Base-by-base conservation (phyloP, 2,113 vertebrate species). In the Montifringilla adamsi region DNA sequence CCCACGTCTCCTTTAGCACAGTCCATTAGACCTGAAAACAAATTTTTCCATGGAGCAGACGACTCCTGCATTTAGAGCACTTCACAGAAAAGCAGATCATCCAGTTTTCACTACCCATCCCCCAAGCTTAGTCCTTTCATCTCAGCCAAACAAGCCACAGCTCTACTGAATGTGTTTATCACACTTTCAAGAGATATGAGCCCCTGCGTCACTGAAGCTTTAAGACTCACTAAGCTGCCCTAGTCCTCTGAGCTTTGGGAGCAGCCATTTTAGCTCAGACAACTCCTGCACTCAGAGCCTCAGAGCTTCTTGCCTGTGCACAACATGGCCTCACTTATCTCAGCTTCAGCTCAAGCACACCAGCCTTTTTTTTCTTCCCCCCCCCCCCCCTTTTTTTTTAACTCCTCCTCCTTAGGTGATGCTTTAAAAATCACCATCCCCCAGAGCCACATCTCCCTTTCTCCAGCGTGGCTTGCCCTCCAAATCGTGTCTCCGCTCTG, bases 221-320 rank as follows among this genome's bases (percentile, higher is more conserved):
- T 97, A 98, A 98, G 98, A 98, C 98, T 98, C 98, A 97, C 98
- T 98, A 98, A 99, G 98, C 98, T 98, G 98, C 98, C 98, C 98
- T 98, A 98, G 98, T 99, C 99, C 98, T 99, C 98, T 95, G 97
- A 98, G 98, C 98, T 98, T 98, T 97, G 98, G 98, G 97, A 98
- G 98, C 98, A 99, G 99, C 99, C 99, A 99, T 99, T 99, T 99
- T 99, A 99, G 98, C 98, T 98, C 97, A 98, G 97, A 94, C 92
- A 96, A 95, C 93, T 94, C 96, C 97, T 93, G 86, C 95, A 93
- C 92, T 96, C 79, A 98, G 98, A 98, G 98, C 97, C 98, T 98
- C 97, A 89, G 59, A 97, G 97, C 97, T 97, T 96, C 97, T 97
- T 96, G 98, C 97, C 97, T 96, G 98, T 97, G 94, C 98, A 98